Conservation (phyloP, 2,797 vertebrate species). For the Lemur catta region DNA sequence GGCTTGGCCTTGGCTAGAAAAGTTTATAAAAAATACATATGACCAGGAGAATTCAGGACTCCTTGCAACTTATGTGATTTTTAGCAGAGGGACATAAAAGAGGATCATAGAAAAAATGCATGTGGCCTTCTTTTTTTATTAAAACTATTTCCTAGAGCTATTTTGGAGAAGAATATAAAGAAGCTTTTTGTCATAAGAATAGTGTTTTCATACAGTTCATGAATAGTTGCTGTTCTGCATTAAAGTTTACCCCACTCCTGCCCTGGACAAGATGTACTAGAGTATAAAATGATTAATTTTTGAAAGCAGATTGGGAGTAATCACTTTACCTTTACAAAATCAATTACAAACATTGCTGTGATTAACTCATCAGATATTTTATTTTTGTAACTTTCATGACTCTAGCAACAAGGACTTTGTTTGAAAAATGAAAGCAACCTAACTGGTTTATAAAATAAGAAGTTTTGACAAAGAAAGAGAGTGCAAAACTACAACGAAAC, state of each 20-base stretch:
- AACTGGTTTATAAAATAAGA: neutral
- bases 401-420: neutral
- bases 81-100: neutral
- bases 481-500: neutral
- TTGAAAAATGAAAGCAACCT: neutral
- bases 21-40: neutral
- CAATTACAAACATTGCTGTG: neutral
- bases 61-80: neutral
- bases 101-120: neutral
- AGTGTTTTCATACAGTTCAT: neutral
- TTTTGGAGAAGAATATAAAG: neutral
- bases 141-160: neutral
- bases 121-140: neutral
- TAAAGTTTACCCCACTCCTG: neutral
- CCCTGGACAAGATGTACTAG: neutral
- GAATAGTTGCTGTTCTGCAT: neutral
- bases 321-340: constrained; percentile 1
- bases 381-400: neutral
- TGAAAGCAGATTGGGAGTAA: neutral
- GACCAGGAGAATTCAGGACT: neutral
- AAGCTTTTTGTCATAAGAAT: neutral
- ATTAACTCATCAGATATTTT: neutral
- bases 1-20: neutral
- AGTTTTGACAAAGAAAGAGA: neutral
- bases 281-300: neutral